Base-by-base conservation (phyloP, 2,113 vertebrate species). In the Leptodactylus fuscus region DNA sequence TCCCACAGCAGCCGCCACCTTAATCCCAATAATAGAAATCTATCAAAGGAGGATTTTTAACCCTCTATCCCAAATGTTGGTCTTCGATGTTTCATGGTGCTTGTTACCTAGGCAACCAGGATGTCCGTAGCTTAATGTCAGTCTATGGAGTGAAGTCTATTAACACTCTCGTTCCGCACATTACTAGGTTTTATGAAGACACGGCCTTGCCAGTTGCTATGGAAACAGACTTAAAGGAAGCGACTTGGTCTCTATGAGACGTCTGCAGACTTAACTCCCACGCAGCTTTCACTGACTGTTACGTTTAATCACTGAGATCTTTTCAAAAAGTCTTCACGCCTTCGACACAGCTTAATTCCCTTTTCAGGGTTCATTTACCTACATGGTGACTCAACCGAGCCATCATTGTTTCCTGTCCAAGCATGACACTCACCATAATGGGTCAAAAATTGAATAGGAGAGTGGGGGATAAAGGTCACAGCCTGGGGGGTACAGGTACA, bases 271-370 rank as follows among this genome's bases (percentile, higher is more conserved):
- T 24, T 24, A 9, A 60, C 55, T 60, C 55, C 55, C 55, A 27
- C 24, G 24, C 24, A 7, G 58, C 58, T 29, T 62, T 3, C 24
- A 65, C 9, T 60, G 58, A 60, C 58, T 60, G 8, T 12, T 24
- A 10, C 1, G 22, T 32, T 65, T 65, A 65, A 65, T 65, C 24
- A 29, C n/a, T 15, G 13, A 65, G 12, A 65, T 29, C 60, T 65
- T 65, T 65, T 65, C 60, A 65, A 12, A 65, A 65, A 13, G 60
- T 65, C 60, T 65, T 32, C 60, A 65, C 27, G 60, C 20, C 22
- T 58, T n/a, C n/a, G n/a, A 24, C 55, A 58, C 55, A 58, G 60
- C 60, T 60, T 60, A 60, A 60, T 24, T 60, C 55, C n/a, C n/a
- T 24, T 8, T 9, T 29, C 29, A 5, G 60, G 11, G 27, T 65